These are phyloP conservation scores for Phenganax subtilis DNA, from an alignment of 92 coral and sea anemone species.

Conservation along the genomic window DNA sequence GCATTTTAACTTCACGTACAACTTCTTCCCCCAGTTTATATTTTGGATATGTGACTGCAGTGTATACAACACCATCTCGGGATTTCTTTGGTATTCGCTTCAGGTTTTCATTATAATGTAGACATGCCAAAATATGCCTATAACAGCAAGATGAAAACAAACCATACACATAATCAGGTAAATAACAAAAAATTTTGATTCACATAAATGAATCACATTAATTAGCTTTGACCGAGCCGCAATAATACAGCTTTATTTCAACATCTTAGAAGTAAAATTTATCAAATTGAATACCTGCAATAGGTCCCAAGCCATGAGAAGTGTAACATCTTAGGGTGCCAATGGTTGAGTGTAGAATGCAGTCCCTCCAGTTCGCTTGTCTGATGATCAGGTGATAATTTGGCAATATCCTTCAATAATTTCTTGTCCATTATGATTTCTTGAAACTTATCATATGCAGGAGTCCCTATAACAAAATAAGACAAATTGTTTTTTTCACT, in stretches of 20 bases:
- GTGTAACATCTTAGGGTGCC: neutral
- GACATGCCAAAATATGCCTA: neutral
- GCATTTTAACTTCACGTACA: conserved; percentile 8
- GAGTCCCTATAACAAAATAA: too few relatives aligned
- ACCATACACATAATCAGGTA: neutral
- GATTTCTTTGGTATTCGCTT: neutral
- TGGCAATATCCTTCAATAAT: too few relatives aligned
- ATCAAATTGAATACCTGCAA: neutral
- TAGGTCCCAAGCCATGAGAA: conserved; percentile 11
- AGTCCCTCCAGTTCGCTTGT: neutral
- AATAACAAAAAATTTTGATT: too few relatives aligned
- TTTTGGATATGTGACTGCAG: neutral
- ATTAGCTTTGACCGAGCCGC: too few relatives aligned
- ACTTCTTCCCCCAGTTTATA: conserved; percentile 2
- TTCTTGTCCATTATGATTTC: too few relatives aligned
- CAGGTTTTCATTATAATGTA: neutral
- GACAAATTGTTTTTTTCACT: too few relatives aligned
- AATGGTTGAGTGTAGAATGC: neutral
- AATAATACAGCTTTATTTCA: neutral
- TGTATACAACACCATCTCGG: neutral
- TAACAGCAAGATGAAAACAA: neutral
- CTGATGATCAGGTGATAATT: conserved; percentile 2
- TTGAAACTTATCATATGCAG: too few relatives aligned
- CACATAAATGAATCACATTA: too few relatives aligned
- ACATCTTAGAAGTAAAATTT: neutral